phyloP scores from a whole-genome alignment of 2,888 invertebrate species.

The Phlogophora meticulosa region DNA sequence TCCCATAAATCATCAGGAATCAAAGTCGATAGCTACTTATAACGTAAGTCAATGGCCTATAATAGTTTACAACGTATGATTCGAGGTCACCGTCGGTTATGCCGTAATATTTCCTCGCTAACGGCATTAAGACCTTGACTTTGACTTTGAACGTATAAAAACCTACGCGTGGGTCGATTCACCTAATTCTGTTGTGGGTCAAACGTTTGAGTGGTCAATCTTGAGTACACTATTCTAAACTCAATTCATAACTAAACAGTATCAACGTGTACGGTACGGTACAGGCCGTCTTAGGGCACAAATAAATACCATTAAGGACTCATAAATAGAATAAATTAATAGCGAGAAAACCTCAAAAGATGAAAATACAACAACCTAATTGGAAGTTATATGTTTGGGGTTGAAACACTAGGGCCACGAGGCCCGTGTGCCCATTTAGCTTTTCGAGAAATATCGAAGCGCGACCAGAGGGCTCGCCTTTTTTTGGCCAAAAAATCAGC shows the following conservation, averaged over 20 bases:
- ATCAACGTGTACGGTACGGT: not conserved
- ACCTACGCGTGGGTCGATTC: constrained; percentile 35
- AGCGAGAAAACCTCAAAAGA: too few relatives aligned
- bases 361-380: too few relatives aligned
- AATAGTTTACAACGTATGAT: constrained; percentile 30
- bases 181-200: constrained; percentile 48
- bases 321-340: too few relatives aligned
- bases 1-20: constrained; percentile 3
- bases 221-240: too few relatives aligned
- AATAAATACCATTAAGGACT: not conserved
- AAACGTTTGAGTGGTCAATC: constrained; percentile 7
- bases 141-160: constrained; percentile 40
- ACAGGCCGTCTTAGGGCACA: not conserved
- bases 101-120: constrained; percentile 56
- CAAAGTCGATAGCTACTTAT: constrained; percentile 21
- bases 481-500: too few relatives aligned
- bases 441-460: too few relatives aligned
- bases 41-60: constrained; percentile 22
- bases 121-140: constrained; percentile 64
- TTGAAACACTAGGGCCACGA: too few relatives aligned
- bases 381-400: too few relatives aligned
- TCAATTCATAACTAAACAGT: too few relatives aligned
- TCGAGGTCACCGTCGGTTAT: constrained; percentile 55
- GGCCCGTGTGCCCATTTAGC: too few relatives aligned
- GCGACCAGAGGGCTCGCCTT: too few relatives aligned